phyloP scores from a whole-genome alignment of 2,888 invertebrate species.

The Mythimna albipuncta region DNA sequence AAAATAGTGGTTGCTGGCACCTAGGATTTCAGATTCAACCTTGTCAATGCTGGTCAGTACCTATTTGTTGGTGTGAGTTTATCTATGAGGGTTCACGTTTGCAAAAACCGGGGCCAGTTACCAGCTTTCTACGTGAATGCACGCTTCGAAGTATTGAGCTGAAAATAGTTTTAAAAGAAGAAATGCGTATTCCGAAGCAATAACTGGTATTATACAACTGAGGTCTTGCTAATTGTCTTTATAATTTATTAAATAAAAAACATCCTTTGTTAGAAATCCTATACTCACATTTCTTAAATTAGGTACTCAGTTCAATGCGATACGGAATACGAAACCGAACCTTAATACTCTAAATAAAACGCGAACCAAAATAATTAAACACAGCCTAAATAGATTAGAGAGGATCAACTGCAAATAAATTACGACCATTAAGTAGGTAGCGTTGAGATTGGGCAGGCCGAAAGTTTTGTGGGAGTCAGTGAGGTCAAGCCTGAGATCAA shows the following conservation, averaged over 20 bases:
- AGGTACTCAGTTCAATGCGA: neutral
- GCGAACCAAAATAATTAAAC: neutral
- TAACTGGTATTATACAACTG: too few relatives aligned
- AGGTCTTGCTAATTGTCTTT: too few relatives aligned
- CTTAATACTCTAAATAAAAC: neutral
- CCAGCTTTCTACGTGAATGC: too few relatives aligned
- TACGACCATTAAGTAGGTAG: conserved; percentile 10
- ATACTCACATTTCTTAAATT: neutral
- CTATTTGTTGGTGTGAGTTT: too few relatives aligned
- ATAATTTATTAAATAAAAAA: neutral
- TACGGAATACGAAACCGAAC: too few relatives aligned
- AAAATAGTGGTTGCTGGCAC: too few relatives aligned
- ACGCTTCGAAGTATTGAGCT: too few relatives aligned
- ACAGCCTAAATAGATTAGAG: neutral
- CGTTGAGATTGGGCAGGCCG: neutral
- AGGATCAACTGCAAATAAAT: conserved; percentile 18
- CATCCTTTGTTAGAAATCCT: neutral
- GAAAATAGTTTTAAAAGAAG: too few relatives aligned
- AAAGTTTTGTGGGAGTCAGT: conserved; percentile 12
- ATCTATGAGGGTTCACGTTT: too few relatives aligned
- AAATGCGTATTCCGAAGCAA: too few relatives aligned
- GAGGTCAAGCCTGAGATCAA: conserved; percentile 8
- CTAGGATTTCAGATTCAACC: too few relatives aligned
- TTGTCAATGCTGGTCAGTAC: rapidly evolving
- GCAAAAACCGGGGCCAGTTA: too few relatives aligned